A percentile compares a stretch with the other conserved stretches of the same genome.
These are phyloP conservation scores for Ectemnius cavifrons DNA, from an alignment of 2,888 invertebrate species.

Conservation along the genomic window DNA sequence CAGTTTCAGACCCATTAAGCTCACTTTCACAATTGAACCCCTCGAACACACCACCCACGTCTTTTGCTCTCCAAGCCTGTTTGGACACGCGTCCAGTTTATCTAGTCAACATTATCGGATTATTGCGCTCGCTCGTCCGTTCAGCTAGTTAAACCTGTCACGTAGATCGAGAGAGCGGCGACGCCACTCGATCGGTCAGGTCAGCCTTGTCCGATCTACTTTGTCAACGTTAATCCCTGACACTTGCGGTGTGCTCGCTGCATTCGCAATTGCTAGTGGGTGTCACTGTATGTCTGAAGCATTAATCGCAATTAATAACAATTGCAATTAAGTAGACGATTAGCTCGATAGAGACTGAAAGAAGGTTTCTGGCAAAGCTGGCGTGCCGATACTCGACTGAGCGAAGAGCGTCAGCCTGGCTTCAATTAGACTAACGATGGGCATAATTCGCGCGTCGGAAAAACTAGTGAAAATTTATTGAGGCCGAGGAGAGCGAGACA, in stretches of 20 bases:
- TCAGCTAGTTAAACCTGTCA: not conserved
- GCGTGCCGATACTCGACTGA: no score
- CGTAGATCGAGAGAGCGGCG: no score
- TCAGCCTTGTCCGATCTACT: no score
- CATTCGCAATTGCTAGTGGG: no score
- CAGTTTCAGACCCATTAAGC: slow-evolving; percentile 16
- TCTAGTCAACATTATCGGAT: slow-evolving; percentile 38
- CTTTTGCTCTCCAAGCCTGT: slow-evolving; percentile 25
- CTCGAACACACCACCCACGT: slow-evolving; percentile 2
- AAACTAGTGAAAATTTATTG: slow-evolving; percentile 5
- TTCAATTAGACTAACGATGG: slow-evolving; percentile 3
- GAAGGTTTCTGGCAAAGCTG: not conserved
- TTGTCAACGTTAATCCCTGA: no score
- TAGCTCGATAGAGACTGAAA: not conserved
- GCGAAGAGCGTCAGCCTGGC: not conserved
- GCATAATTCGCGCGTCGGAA: slow-evolving; percentile 3
- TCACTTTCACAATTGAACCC: slow-evolving; percentile 34
- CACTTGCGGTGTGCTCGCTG: no score
- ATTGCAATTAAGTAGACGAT: not conserved
- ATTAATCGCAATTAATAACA: not conserved
- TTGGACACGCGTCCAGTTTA: slow-evolving; percentile 48
- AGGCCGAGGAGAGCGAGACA: not conserved
- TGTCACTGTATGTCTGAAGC: no score
- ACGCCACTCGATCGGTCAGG: no score
- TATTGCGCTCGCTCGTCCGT: slow-evolving; percentile 28